Evolutionary conservation across 2,888 invertebrate genomes (phyloP), one percentile per base, ranked within the genome.

Genomic region (Rhagonycha lutea): DNA sequence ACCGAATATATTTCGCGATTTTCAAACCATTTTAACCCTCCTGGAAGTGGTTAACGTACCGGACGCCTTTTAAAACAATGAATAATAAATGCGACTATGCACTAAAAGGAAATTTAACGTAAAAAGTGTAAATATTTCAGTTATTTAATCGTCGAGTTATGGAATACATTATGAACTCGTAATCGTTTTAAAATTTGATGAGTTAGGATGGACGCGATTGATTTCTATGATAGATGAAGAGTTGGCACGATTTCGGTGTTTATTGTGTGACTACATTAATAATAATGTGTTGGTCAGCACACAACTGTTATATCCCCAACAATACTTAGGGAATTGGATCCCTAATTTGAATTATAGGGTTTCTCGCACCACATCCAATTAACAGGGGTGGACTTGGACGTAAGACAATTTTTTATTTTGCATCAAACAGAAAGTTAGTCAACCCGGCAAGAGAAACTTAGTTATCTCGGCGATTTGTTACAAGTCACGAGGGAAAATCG

Each of bases 181-280:
- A 32, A 32, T n/a, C 12, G n/a, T 32, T 32, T 32, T 32, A 32
- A 32, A 32, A 12, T 32, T n/a, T 32, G n/a, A 12, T 29, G 29
- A 4, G 1, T 29, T 4, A 29, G 12, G 29, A 29, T 29, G 29
- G 29, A 29, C 29, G 12, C 29, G 11, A 29, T 32, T 32, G 32
- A 32, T 32, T 32, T 5, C n/a, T 32, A 5, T 32, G 32, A 32
- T 32, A 12, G 12, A 32, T 32, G 4, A 12, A 4, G 12, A 32
- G 32, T 12, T 32, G 12, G 12, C 32, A 32, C 32, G 32, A 32
- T 32, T 5, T 32, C 12, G 32, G 4, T 79, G 78, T 80, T 79
- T 79, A 78, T 79, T 79, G 75, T 78, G 78, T 75, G 78, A 74
- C 74, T 75, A 79, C 73, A 79, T 78, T 79, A 78, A 80, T 80